These are phyloP conservation scores for Plutomurus gul DNA, from an alignment of 1,140 invertebrate species.

Conservation along the genomic window DNA sequence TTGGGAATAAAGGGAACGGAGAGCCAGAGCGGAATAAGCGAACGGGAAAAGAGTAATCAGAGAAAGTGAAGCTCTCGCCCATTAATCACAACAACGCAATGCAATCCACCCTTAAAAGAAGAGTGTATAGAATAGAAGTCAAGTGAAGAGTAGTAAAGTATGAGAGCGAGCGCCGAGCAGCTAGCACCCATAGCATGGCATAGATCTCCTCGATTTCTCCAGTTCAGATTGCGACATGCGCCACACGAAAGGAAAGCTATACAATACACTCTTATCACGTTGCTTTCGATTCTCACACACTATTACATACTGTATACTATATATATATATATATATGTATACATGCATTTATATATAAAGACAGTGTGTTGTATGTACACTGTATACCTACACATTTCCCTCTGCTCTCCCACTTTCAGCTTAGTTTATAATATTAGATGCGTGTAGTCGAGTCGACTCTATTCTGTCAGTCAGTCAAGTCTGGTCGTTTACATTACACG, in stretches of 20 bases:
- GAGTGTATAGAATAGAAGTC: not conserved
- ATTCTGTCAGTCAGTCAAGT: not conserved
- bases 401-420: too few species aligned
- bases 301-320: not conserved
- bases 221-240: constrained; percentile 23
- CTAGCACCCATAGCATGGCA: not conserved
- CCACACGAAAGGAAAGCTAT: constrained; percentile 16
- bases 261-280: constrained; percentile 18
- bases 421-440: not conserved
- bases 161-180: too few species aligned
- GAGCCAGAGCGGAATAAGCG: not conserved
- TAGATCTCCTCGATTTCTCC: constrained; percentile 23
- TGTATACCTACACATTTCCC: too few species aligned
- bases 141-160: not conserved
- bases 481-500: too few species aligned
- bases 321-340: too few species aligned
- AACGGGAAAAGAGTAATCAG: constrained; percentile 28
- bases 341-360: too few species aligned
- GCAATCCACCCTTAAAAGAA: constrained; percentile 23
- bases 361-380: too few species aligned
- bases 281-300: constrained; percentile 22
- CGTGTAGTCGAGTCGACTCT: not conserved
- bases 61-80: constrained; percentile 21
- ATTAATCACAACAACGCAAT: constrained; percentile 27
- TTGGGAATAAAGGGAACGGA: not conserved